Evolutionary conservation across 2,888 invertebrate genomes (phyloP).

Genomic region (Tigriopus californicus): DNA sequence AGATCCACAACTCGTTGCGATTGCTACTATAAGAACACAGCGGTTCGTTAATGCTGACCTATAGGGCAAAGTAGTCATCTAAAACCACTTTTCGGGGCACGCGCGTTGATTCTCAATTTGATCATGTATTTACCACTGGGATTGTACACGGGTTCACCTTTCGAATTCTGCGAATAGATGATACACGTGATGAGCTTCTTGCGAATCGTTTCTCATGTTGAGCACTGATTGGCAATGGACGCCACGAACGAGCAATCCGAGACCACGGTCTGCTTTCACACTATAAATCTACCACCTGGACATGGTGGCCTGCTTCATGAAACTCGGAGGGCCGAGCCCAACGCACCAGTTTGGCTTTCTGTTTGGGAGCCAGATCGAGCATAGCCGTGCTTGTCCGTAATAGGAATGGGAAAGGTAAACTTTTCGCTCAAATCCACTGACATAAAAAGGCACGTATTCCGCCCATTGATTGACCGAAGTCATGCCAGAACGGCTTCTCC

Average conservation of each 20-base stretch:
- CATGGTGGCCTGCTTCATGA: slow-evolving; percentile 54
- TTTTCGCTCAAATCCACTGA: slow-evolving; percentile 61
- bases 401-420: slow-evolving; percentile 44
- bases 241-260: slow-evolving; percentile 95
- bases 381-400: slow-evolving; percentile 62
- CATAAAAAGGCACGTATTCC: slow-evolving; percentile 87
- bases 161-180: slow-evolving; percentile 71
- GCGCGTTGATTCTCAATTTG: slow-evolving; percentile 74
- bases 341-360: slow-evolving; percentile 45
- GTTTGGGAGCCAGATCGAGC: slow-evolving; percentile 62
- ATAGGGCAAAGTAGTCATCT: slow-evolving; percentile 74
- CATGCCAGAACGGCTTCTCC: slow-evolving; percentile 59
- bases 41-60: slow-evolving; percentile 51
- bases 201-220: slow-evolving; percentile 67
- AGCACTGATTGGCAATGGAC: slow-evolving; percentile 76
- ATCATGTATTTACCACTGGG: slow-evolving; percentile 61
- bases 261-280: slow-evolving; percentile 80
- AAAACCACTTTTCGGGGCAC: slow-evolving; percentile 44
- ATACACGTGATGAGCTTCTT: slow-evolving; percentile 74
- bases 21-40: slow-evolving; percentile 85
- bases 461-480: slow-evolving; percentile 71
- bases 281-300: slow-evolving; percentile 52
- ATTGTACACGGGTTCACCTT: slow-evolving; percentile 69
- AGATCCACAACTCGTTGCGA: slow-evolving; percentile 79
- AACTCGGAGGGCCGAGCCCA: slow-evolving; percentile 73